Base-by-base conservation (phyloP, 2,113 vertebrate genomes). In the Vidua chalybeata region DNA sequence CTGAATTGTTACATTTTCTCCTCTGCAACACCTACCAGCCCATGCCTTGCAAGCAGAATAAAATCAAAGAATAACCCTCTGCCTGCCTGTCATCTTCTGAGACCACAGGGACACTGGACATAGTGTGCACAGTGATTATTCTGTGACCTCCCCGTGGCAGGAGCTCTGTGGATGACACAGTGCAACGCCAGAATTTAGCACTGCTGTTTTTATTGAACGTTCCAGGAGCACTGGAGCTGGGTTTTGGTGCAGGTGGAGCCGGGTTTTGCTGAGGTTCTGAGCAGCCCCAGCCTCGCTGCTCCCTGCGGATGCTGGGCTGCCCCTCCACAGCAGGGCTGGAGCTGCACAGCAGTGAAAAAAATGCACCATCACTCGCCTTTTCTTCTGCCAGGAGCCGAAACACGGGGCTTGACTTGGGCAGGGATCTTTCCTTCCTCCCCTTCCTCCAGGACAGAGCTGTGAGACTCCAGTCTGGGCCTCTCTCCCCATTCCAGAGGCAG, bases 1-100 rank as follows among this genome's bases (percentile, higher is more conserved):
- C 48, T 68, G 43, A 78, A 78, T 71, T 90, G 84, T 89, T 35
- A 52, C 39, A 37, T 46, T 90, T 94, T 89, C 48, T 81, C 45
- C 54, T n/a, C 30, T 83, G 52, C 37, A 92, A 17, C 54, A 61
- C 45, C 78, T 13, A 35, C 49, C 52, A 94, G 31, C 8, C 24
- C 3, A 0, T 15, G 55, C 26, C 43, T 67, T 77, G 75, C 66
- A 88, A 96, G 46, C 13, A 13, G 43, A 83, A 80, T 27, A 27
- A 68, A 84, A 76, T 68, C 23, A 79, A 75, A 84, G 52, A 52
- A 45, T 22, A 64, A 75, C 21, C 35, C 54, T 75, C 61, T 91
- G 52, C 39, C 61, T 52, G 61, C 30, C 48, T 79, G 31, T 31
- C 8, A 75, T 87, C 84, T 75, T 76, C 66, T 75, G 45, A 93